phyloP scores from a whole-genome alignment of 2,113 vertebrate species.

The Tragelaphus buxtoni region DNA sequence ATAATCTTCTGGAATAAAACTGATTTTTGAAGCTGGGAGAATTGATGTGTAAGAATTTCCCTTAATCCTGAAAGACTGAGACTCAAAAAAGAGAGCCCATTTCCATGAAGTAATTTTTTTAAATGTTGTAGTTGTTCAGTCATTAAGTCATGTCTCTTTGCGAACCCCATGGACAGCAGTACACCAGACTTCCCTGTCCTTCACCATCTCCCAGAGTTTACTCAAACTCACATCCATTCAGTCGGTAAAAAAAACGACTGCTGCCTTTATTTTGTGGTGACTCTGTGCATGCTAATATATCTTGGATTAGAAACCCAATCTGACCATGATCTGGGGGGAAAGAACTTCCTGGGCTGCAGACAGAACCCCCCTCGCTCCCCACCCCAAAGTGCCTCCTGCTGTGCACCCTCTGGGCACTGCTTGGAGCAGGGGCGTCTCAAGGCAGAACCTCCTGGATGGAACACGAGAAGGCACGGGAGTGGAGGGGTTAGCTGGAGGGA shows the following conservation, averaged over 20 bases:
- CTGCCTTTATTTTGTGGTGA: not conserved
- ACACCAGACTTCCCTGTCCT: not conserved
- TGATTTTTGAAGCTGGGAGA: not conserved
- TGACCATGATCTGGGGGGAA: fast-evolving
- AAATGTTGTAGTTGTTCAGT: not conserved
- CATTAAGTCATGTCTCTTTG: not conserved
- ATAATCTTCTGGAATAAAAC: not conserved
- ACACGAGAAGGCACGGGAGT: fast-evolving
- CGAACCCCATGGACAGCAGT: fast-evolving
- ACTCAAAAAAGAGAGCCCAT: not conserved
- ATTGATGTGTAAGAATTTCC: not conserved
- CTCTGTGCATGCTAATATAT: no score
- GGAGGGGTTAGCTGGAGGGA: not conserved
- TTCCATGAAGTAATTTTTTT: not conserved
- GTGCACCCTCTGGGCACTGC: fast-evolving
- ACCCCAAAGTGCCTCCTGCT: not conserved
- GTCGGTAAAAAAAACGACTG: fast-evolving
- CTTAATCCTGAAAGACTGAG: not conserved
- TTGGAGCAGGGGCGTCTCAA: fast-evolving
- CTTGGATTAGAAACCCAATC: not conserved
- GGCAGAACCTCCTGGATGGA: not conserved
- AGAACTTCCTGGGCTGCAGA: not conserved
- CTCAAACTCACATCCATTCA: not conserved
- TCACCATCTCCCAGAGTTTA: not conserved
- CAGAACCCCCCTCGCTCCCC: not conserved